Percentiles rank a stretch among this genome's conserved stretches.
These are phyloP conservation scores for Pseudocheirus occidentalis DNA, from an alignment of 2,797 vertebrate species.

Conservation along the genomic window DNA sequence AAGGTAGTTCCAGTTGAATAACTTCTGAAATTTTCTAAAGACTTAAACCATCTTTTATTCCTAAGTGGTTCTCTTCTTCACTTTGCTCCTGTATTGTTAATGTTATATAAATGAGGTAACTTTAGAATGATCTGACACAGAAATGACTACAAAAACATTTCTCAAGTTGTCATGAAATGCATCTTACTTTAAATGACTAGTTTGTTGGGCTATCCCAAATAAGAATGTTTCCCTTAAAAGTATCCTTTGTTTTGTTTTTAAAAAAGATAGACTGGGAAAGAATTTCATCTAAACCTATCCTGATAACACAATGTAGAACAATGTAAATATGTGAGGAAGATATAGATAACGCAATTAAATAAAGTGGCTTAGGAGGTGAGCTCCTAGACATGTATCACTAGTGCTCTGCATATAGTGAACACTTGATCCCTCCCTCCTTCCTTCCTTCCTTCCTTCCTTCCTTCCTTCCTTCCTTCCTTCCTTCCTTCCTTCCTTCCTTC, in stretches of 20 bases:
- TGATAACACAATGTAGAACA: conserved; percentile 26
- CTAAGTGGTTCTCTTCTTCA: neutral
- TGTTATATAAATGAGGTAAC: conserved; percentile 66
- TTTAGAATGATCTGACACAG: conserved; percentile 39
- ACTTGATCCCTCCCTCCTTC: neutral
- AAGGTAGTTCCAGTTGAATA: neutral
- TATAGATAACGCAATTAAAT: neutral
- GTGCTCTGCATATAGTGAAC: neutral
- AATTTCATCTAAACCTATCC: conserved; percentile 35
- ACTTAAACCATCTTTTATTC: neutral
- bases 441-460: neutral
- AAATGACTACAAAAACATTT: conserved; percentile 49
- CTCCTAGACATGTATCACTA: neutral
- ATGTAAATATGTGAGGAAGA: neutral
- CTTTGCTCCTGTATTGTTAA: conserved; percentile 29
- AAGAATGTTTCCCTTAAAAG: conserved; percentile 52
- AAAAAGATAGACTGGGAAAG: conserved; percentile 54
- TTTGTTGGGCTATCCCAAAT: conserved; percentile 58
- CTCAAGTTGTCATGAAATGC: conserved; percentile 62
- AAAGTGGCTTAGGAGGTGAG: neutral
- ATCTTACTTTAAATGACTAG: conserved; percentile 65
- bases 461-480: neutral
- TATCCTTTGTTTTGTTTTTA: conserved; percentile 60
- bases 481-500: neutral
- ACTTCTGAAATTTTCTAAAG: neutral